Conservation (phyloP, 2,113 vertebrate species). For the Baryphthengus martii region DNA sequence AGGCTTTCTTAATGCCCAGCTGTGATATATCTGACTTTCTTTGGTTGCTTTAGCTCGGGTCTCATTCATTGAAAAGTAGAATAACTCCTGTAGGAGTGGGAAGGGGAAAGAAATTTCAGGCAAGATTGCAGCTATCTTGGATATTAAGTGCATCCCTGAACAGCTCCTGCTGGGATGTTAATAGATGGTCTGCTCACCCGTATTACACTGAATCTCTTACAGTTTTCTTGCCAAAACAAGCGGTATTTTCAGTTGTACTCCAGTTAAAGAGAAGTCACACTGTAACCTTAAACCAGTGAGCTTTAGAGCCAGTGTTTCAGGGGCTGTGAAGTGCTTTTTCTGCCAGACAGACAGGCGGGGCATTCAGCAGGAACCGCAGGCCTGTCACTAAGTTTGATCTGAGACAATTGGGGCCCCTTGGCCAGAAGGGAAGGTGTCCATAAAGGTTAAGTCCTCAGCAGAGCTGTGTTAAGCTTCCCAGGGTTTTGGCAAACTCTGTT, state of each 20-base stretch:
- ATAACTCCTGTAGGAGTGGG: neutral
- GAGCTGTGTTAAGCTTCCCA: neutral
- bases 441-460: neutral
- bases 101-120: neutral
- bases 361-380: neutral
- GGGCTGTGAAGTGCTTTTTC: neutral
- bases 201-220: neutral
- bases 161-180: neutral
- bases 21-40: neutral
- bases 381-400: neutral
- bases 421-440: neutral
- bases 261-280: neutral
- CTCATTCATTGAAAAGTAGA: neutral
- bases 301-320: neutral
- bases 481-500: neutral
- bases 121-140: neutral
- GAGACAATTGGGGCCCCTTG: neutral
- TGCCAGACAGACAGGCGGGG: neutral
- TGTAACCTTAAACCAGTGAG: slow-evolving; percentile 23
- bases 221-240: slow-evolving; percentile 9
- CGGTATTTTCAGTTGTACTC: neutral
- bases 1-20: neutral
- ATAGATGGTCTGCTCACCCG: neutral
- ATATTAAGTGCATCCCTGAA: neutral
- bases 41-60: neutral